Evolutionary conservation across 1,140 invertebrate species (phyloP), one percentile per base, ranked within the genome.

Genomic region (Eubasilissa regina): DNA sequence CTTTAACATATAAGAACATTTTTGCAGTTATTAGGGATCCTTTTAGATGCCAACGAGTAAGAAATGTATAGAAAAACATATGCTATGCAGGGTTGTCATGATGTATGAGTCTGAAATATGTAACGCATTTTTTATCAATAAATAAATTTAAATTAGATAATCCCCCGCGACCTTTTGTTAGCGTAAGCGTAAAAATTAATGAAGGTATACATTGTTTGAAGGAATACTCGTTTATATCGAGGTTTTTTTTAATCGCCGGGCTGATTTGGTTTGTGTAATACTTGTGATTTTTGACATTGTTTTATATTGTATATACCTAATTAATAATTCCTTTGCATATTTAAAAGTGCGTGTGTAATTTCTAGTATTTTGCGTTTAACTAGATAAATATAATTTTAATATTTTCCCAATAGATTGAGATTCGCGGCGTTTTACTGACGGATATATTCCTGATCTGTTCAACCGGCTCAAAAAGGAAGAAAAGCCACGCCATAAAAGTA

Each of bases 361-460:
- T 51, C 9, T 51, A 4, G 48, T 51, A 13, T 13, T 1, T 51
- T 51, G 1, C 1, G 1, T 35, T 35, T 35, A 35, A 1, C 25
- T 35, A 3, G 25, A 35, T 35, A 35, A 35, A 35, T 35, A 35
- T 35, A 35, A 35, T 35, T 35, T 35, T 1, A 35, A 35, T 35
- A 51, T 79, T 76, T 55, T 76, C 51, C 55, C 56, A 86, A 45
- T 85, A 89, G 87, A 84, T 85, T 64, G 87, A 89, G 62, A 85
- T 85, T 0, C 84, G 84, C 12, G 86, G 84, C 0, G 83, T 86
- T 51, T 82, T 89, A 6, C 80, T 89, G 11, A 88, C 87, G 6
- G 87, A 89, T 78, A 86, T 88, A 85, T 75, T 89, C 17, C 75
- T 89, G 35, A 84, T 88, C 48, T 87, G 86, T 81, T 85, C 86